Evolutionary conservation across 2,888 invertebrate genomes (phyloP).

Genomic region (Bimastos eiseni): DNA sequence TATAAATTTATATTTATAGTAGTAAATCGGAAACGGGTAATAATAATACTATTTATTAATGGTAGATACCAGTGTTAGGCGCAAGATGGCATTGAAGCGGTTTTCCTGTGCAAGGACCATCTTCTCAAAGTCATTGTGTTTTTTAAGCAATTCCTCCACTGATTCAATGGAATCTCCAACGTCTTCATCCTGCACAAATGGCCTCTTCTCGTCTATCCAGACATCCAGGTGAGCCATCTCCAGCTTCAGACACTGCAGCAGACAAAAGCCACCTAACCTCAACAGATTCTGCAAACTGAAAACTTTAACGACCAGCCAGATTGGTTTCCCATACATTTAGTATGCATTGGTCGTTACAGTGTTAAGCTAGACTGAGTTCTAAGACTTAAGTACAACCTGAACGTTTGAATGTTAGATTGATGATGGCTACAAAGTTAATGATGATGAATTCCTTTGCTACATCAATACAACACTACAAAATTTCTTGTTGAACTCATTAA

Average conservation of each 20-base stretch:
- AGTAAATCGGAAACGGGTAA: neutral
- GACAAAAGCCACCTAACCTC: neutral
- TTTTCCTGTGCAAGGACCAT: slow-evolving; percentile 89
- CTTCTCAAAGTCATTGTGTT: slow-evolving; percentile 93
- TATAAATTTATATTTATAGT: too few relatives aligned
- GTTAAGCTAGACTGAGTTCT: neutral
- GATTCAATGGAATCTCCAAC: slow-evolving; percentile 84
- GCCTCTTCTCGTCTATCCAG: slow-evolving; percentile 76
- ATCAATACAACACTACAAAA: neutral
- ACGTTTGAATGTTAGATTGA: neutral
- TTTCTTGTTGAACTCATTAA: neutral
- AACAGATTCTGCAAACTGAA: neutral
- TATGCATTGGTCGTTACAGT: too few relatives aligned
- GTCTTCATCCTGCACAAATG: slow-evolving; percentile 70
- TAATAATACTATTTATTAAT: neutral
- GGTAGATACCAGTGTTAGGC: slow-evolving; percentile 75
- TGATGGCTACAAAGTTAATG: neutral
- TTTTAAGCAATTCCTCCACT: slow-evolving; percentile 86
- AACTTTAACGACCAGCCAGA: too few relatives aligned
- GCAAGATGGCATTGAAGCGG: slow-evolving; percentile 80
- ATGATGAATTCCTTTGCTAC: neutral
- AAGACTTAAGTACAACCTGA: neutral
- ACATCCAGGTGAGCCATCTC: slow-evolving; percentile 88
- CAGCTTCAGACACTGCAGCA: slow-evolving; percentile 74
- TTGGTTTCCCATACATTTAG: too few relatives aligned